A percentile compares a stretch with the other conserved stretches of the same genome.
These are phyloP conservation scores for Acanthosoma haemorrhoidale DNA, from an alignment of 2,888 invertebrate genomes.

Conservation along the genomic window DNA sequence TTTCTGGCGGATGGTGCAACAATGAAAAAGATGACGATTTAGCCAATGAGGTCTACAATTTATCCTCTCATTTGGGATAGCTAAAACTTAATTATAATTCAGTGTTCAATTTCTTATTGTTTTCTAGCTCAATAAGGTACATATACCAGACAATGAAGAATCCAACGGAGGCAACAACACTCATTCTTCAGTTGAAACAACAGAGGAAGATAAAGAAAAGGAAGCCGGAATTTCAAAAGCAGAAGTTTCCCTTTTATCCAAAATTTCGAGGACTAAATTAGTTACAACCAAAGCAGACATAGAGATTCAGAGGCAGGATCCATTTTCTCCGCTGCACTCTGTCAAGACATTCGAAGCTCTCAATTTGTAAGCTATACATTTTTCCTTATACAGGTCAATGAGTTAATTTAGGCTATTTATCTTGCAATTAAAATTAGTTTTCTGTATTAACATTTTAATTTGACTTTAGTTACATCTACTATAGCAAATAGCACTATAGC, in stretches of 20 bases:
- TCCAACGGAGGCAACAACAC: background rate
- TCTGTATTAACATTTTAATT: no score
- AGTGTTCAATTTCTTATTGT: background rate
- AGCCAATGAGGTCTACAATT: background rate
- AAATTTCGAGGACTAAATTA: slow-evolving; percentile 83
- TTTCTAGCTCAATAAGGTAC: background rate
- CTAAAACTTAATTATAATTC: background rate
- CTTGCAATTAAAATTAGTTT: no score
- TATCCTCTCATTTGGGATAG: background rate
- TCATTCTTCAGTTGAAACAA: background rate
- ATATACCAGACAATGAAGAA: background rate
- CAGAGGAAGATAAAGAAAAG: slow-evolving; percentile 29
- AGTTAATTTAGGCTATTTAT: no score
- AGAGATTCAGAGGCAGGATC: slow-evolving; percentile 86
- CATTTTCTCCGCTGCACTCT: slow-evolving; percentile 91
- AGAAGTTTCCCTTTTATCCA: slow-evolving; percentile 80
- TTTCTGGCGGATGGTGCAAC: slow-evolving; percentile 13
- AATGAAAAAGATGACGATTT: background rate
- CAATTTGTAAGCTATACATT: slow-evolving; percentile 58
- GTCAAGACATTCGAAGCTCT: slow-evolving; percentile 84
- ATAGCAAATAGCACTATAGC: no score
- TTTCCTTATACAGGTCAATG: background rate
- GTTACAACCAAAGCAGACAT: slow-evolving; percentile 81
- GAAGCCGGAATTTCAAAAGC: slow-evolving; percentile 55
- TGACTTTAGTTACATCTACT: no score